These are phyloP conservation scores for Elymnias hypermnestra DNA, from an alignment of 1,140 invertebrate species.

Conservation along the genomic window DNA sequence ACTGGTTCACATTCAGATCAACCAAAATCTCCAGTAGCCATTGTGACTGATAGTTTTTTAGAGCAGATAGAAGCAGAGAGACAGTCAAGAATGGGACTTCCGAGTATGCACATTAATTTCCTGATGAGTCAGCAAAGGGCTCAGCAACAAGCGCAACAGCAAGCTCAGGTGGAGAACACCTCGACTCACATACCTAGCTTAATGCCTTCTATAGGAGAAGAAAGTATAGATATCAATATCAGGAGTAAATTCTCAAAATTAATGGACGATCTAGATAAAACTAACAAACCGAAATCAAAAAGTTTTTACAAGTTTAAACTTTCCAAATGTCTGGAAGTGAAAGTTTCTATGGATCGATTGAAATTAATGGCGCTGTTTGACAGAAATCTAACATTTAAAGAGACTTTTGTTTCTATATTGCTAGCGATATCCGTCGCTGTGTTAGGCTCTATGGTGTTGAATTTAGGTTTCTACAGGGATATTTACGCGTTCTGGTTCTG, in stretches of 20 bases:
- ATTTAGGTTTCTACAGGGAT: conserved; percentile 92
- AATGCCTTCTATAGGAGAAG: conserved; percentile 65
- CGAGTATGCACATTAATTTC: conserved; percentile 71
- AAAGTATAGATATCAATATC: conserved; percentile 56
- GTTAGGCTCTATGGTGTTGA: conserved; percentile 89
- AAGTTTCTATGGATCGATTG: conserved; percentile 93
- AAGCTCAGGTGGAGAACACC: conserved; percentile 41
- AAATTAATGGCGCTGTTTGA: conserved; percentile 95
- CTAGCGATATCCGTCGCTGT: conserved; percentile 91
- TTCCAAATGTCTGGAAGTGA: conserved; percentile 81
- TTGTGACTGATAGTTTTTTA: conserved; percentile 63
- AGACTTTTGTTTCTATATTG: conserved; percentile 89
- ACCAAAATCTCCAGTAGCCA: conserved; percentile 59
- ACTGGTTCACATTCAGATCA: conserved; percentile 51
- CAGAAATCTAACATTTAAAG: conserved; percentile 89
- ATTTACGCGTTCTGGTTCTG: conserved; percentile 96
- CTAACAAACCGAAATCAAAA: conserved; percentile 77
- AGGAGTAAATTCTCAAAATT: conserved; percentile 57
- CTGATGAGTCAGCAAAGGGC: conserved; percentile 57
- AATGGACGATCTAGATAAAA: conserved; percentile 62
- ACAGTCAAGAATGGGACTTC: conserved; percentile 64
- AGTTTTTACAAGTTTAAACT: conserved; percentile 92
- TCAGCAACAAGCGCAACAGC: conserved; percentile 50
- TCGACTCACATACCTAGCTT: conserved; percentile 48
- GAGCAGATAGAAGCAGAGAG: conserved; percentile 70